Conservation (phyloP, 2,888 invertebrate genomes). For the Phortica magna region DNA sequence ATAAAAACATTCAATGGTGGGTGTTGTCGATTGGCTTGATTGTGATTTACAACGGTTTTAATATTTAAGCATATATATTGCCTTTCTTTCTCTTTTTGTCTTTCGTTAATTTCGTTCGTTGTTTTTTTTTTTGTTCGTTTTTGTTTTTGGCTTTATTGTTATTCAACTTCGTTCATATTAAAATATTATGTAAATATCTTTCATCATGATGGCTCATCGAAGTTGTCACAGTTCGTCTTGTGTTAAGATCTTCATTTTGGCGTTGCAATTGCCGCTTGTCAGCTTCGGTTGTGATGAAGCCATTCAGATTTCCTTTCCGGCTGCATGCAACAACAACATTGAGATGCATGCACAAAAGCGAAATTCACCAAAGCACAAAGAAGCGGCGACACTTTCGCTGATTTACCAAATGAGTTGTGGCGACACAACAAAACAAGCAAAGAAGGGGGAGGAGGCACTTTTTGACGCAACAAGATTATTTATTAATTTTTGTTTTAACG, state of each 20-base stretch:
- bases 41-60: constrained; percentile 68
- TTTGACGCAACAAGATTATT: too few relatives aligned
- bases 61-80: constrained; percentile 43
- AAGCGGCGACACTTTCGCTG: constrained; percentile 23
- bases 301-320: constrained; percentile 49
- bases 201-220: constrained; percentile 33
- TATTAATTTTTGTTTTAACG: too few relatives aligned
- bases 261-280: background rate
- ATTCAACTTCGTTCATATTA: constrained; percentile 11
- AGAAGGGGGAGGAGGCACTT: too few relatives aligned
- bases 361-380: background rate
- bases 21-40: constrained; percentile 71
- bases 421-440: background rate
- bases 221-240: background rate
- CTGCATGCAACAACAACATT: constrained; percentile 37
- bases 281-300: constrained; percentile 50
- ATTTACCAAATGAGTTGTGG: background rate
- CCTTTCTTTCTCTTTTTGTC: constrained; percentile 40
- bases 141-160: background rate
- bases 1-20: constrained; percentile 62
- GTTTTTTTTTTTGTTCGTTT: too few relatives aligned
- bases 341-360: background rate
- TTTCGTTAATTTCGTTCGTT: constrained; percentile 17
- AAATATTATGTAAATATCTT: constrained; percentile 68
- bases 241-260: background rate